phyloP scores from a whole-genome alignment of 2,113 vertebrate species.

The Lepisosteus oculatus region DNA sequence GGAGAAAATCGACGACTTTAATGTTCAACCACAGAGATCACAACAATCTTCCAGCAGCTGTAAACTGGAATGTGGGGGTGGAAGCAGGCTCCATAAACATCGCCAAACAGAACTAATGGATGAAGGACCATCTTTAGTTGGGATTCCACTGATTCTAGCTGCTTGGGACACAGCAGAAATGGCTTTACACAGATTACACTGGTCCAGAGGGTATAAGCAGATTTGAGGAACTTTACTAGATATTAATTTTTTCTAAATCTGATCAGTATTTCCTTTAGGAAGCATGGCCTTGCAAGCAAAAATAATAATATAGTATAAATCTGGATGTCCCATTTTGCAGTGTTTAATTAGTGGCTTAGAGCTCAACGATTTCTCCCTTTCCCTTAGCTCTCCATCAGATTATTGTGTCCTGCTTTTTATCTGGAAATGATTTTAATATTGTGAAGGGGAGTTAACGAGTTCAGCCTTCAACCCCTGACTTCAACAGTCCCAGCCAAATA shows the following conservation, averaged over 20 bases:
- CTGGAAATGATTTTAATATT: too few species aligned
- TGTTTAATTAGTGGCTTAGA: too few species aligned
- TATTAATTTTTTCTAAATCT: slow-evolving; percentile 16
- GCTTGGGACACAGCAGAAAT: slow-evolving; percentile 44
- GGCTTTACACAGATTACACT: slow-evolving; percentile 57
- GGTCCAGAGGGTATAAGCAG: slow-evolving; percentile 52
- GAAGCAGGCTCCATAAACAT: slow-evolving; percentile 19
- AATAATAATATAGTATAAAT: too few species aligned
- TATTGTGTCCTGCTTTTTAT: too few species aligned
- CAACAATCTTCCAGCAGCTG: slow-evolving; percentile 27
- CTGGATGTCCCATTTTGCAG: too few species aligned
- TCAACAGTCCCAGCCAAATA: too few species aligned
- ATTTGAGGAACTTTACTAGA: slow-evolving; percentile 50
- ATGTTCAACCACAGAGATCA: slow-evolving; percentile 46
- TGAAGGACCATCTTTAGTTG: slow-evolving; percentile 40
- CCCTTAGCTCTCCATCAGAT: too few species aligned
- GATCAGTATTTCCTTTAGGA: too few species aligned
- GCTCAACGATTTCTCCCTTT: too few species aligned
- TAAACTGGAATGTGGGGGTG: slow-evolving; percentile 7
- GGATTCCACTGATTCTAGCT: slow-evolving; percentile 39
- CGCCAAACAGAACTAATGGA: slow-evolving; percentile 46
- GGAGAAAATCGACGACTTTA: slow-evolving; percentile 28
- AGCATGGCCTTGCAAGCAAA: too few species aligned
- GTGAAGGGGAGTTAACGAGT: too few species aligned
- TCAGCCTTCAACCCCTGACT: too few species aligned